These are phyloP conservation scores for Rhinopithecus roxellana DNA, from an alignment of 2,113 vertebrate species.

Conservation along the genomic window DNA sequence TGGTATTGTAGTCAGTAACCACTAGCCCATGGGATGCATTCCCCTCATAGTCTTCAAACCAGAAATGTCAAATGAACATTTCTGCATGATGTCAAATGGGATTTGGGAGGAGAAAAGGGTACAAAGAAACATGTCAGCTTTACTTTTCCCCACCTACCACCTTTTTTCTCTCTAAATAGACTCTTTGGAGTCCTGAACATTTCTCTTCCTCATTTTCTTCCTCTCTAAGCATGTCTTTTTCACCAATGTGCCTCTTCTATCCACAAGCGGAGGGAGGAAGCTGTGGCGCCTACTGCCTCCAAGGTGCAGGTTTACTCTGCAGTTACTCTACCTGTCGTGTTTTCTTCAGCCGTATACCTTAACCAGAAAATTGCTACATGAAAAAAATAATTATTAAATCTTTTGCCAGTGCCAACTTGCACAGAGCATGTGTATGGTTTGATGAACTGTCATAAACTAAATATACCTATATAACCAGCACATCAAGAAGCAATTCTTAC, in stretches of 20 bases:
- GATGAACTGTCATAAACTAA: neutral
- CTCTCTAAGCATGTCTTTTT: too few relatives aligned
- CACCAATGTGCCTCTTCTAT: too few relatives aligned
- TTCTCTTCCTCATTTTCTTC: neutral
- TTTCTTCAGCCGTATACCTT: neutral
- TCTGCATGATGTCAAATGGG: neutral
- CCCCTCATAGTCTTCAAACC: neutral
- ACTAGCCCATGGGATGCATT: neutral
- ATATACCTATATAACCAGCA: neutral
- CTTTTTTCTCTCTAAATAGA: neutral
- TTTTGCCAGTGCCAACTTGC: neutral
- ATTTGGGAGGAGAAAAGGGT: neutral
- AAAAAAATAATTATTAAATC: neutral
- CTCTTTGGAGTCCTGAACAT: neutral
- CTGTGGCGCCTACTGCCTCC: neutral
- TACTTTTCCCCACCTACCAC: too few relatives aligned
- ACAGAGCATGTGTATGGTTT: neutral
- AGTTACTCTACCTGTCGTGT: neutral
- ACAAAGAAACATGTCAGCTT: neutral
- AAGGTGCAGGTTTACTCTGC: neutral
- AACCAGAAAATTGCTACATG: neutral
- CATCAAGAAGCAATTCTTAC: neutral
- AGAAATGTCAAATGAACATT: too few relatives aligned
- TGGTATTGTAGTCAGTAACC: neutral
- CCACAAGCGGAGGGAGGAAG: fast-evolving